These are phyloP conservation scores for Gisinianus flammeolus DNA, from an alignment of 2,888 invertebrate genomes.

Conservation along the genomic window DNA sequence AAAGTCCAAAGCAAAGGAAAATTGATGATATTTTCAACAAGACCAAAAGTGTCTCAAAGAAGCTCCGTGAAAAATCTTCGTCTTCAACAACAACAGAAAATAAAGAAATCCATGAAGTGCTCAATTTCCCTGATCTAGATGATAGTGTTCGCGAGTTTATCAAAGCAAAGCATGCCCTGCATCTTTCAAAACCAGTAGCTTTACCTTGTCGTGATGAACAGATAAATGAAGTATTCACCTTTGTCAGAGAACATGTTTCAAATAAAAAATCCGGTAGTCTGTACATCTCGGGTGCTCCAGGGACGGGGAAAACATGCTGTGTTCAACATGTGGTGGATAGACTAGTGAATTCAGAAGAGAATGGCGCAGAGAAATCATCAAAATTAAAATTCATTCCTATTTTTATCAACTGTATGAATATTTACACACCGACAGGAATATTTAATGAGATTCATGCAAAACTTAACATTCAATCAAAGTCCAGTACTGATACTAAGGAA, in stretches of 20 bases:
- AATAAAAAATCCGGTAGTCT: constrained; percentile 76
- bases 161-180: constrained; percentile 65
- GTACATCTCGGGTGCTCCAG: constrained; percentile 96
- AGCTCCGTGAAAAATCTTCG: background rate
- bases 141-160: background rate
- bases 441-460: constrained; percentile 83
- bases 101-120: too few relatives aligned
- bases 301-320: constrained; percentile 95
- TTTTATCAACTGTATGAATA: constrained; percentile 86
- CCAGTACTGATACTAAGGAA: too few relatives aligned
- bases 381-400: constrained; percentile 68
- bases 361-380: background rate
- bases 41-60: background rate
- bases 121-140: too few relatives aligned
- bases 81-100: background rate
- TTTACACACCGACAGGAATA: constrained; percentile 81
- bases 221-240: constrained; percentile 71
- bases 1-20: background rate
- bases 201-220: constrained; percentile 82
- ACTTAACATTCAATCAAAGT: too few relatives aligned
- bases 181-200: constrained; percentile 64
- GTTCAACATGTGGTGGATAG: constrained; percentile 75
- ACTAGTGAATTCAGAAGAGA: constrained; percentile 59
- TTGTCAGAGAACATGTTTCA: constrained; percentile 72
- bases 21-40: background rate